Evolutionary conservation across 2,797 vertebrate genomes (phyloP).

Genomic region (Lithobates sylvaticus): DNA sequence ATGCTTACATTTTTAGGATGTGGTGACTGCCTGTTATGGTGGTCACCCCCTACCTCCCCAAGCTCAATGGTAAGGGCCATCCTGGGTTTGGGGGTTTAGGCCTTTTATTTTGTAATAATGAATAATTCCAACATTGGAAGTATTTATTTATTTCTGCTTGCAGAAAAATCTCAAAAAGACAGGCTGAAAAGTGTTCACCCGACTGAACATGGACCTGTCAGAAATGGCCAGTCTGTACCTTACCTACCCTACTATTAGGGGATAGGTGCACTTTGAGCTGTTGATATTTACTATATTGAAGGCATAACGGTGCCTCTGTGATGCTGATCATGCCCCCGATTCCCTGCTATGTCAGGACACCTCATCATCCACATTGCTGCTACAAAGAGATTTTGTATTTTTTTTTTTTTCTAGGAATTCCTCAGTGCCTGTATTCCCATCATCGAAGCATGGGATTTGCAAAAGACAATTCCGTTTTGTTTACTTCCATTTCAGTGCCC

Average conservation of each 20-base stretch:
- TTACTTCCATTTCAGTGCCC: constrained; percentile 5
- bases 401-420: constrained; percentile 43
- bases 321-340: background rate
- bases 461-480: background rate
- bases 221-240: background rate
- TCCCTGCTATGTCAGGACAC: background rate
- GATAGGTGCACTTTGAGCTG: background rate
- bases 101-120: background rate
- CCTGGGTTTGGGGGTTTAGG: background rate
- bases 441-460: background rate
- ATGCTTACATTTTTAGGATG: too few species aligned
- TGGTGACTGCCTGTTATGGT: too few species aligned
- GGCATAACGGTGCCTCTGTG: background rate
- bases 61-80: too few species aligned
- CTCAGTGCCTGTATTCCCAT: constrained; percentile 22
- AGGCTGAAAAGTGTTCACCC: too few species aligned
- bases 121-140: background rate
- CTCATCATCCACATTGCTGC: constrained; percentile 35
- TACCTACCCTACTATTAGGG: background rate
- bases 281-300: background rate
- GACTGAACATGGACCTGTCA: background rate
- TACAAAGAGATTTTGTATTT: constrained; percentile 49
- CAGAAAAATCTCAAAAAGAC: too few species aligned
- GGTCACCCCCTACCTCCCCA: too few species aligned
- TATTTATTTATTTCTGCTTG: too few species aligned